Base-by-base conservation (phyloP, 1,140 invertebrate genomes). In the Penaeus chinensis region DNA sequence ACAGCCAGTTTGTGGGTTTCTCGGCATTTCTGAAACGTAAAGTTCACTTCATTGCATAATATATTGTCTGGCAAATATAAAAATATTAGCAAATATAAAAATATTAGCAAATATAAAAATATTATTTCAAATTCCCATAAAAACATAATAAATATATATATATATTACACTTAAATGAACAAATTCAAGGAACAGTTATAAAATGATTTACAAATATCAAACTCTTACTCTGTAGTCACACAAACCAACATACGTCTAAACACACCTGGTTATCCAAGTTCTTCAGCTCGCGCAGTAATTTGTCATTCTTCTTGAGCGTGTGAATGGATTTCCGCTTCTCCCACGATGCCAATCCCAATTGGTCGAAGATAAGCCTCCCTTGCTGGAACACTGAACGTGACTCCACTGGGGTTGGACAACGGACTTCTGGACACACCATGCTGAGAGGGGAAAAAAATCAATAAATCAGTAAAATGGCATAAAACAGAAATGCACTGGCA, bases 1-100 rank as follows among this genome's bases (percentile, higher is more conserved):
- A 99, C 98, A 18, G 99, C 99, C 91, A 99, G 96, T 93, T 99
- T 99, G 92, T 99, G 99, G 0, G 98, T 99, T 92, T 99, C 99
- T 42, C 99, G 94, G 90, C 96, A 96, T 91, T 92, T 92, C 96
- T 96, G 91, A 37, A 78, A 88, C 8, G 60, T 32, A 1, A 63
- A 19, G 54, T 27, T 27, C 37, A 74, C 10, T 37, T 37, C 13
- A 27, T 27, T 74, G 69, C 69, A 42, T 92, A 92, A 78, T 90
- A 82, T 20, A 13, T 65, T 32, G 20, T 22, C 27, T 82, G 90
- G 84, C 27, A 79, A 32, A 71, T 3, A 32, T 24, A 62, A 63
- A 20, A 19, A 87, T 42, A 84, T 37, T 47, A 47, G 24, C 10
- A 82, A 74, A 27, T 47, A 47, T 20, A 69, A 79, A 77, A 63